Evolutionary conservation across 2,888 invertebrate species (phyloP).

Genomic region (Ditylenchus weischeri): DNA sequence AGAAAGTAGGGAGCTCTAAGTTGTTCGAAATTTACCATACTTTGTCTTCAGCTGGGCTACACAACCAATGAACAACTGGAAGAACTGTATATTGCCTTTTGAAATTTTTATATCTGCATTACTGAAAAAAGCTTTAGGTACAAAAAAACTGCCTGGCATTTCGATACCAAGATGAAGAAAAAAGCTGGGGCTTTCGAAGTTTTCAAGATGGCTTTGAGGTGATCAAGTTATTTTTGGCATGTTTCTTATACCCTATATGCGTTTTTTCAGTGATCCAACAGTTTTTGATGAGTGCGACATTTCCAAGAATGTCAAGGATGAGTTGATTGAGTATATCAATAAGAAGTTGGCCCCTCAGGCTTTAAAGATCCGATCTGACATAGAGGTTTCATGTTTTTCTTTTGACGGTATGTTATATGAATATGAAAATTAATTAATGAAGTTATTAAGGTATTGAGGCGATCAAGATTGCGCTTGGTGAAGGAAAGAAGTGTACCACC

Average conservation of each 20-base stretch:
- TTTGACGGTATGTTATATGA: slow-evolving; percentile 71
- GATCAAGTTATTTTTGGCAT: slow-evolving; percentile 60
- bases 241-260: background rate
- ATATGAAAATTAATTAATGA: no score
- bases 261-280: slow-evolving; percentile 75
- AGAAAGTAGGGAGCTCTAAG: slow-evolving; percentile 64
- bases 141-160: slow-evolving; percentile 90
- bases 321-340: slow-evolving; percentile 87
- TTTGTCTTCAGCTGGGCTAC: slow-evolving; percentile 68
- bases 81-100: slow-evolving; percentile 68
- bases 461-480: slow-evolving; percentile 81
- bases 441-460: slow-evolving; percentile 80
- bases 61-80: slow-evolving; percentile 87
- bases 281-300: slow-evolving; percentile 92
- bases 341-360: slow-evolving; percentile 92
- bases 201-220: slow-evolving; percentile 95
- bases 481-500: slow-evolving; percentile 84
- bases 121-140: slow-evolving; percentile 61
- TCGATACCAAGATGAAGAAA: slow-evolving; percentile 92
- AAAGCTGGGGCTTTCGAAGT: slow-evolving; percentile 94
- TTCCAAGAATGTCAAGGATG: slow-evolving; percentile 84
- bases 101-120: background rate
- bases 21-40: no score
- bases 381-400: slow-evolving; percentile 77
- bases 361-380: slow-evolving; percentile 82